Base-by-base conservation (phyloP, 1,140 invertebrate genomes). In the Epicauta chinensis region DNA sequence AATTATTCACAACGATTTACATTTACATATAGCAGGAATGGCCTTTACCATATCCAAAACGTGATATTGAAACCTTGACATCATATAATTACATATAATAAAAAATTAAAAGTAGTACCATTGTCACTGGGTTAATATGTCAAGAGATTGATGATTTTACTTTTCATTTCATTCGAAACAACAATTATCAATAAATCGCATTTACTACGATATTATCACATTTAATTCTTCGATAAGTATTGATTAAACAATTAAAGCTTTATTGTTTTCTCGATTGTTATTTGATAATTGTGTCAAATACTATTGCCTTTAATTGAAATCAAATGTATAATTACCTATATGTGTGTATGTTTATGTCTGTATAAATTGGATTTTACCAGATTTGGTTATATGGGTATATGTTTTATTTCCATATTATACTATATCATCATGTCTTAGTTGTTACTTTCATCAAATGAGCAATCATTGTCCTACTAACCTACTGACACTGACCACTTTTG, bases 401-500 rank as follows among this genome's bases (percentile, higher is more conserved):
- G 7, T 5, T 3, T 23, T 23, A 7, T 23, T 23, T 23, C 23
- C 4, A 3, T 23, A 5, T 23, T 23, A 23, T 23, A 23, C 23
- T n/a, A n/a, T n/a, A 23, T 23, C n/a, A n/a, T 23, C 23, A 40
- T 30, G 42, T 37, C 31, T 44, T 29, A 13, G 47, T 53, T 53
- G 40, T 43, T 47, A 44, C 43, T 14, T 47, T 53, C 36, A 46
- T 34, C 43, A 34, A 30, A 16, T 31, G 23, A 47, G 34, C 45
- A 34, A 34, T 38, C 45, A 34, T 17, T 45, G 43, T 40, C 47
- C 53, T 40, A 55, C 53, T 55, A 36, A 55, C 39, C 53, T 32
- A 55, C 42, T 55, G 47, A 55, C 53, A 48, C 39, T 55, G 53
- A 49, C 53, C 53, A 56, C 54, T 56, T 56, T 56, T 56, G 54